Conservation (phyloP, 2,113 vertebrate genomes). For the Hippocampus mohnikei region DNA sequence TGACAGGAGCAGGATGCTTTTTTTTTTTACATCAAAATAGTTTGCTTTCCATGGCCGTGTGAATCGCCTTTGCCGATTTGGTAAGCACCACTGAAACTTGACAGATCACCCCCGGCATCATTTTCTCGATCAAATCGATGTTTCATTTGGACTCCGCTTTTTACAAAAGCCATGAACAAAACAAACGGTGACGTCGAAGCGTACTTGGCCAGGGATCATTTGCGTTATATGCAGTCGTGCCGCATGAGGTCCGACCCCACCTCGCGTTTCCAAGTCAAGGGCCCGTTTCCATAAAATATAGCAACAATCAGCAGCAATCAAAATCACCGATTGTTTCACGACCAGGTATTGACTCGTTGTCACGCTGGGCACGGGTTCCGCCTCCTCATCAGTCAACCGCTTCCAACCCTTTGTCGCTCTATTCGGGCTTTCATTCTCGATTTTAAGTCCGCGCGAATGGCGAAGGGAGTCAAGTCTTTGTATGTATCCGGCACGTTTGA, state of each 20-base stretch:
- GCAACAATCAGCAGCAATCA: neutral
- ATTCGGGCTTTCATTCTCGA: too few species aligned
- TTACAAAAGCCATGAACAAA: neutral
- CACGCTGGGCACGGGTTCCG: neutral
- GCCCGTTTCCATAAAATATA: neutral
- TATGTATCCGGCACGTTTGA: neutral
- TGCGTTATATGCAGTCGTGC: neutral
- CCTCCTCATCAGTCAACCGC: neutral
- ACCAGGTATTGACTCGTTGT: neutral
- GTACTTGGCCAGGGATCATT: neutral
- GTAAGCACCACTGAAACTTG: too few species aligned
- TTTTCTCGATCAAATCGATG: too few species aligned
- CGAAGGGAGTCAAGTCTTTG: neutral
- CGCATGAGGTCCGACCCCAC: neutral
- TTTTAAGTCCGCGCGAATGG: neutral
- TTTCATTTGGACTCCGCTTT: neutral
- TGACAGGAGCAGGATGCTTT: neutral
- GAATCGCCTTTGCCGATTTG: too few species aligned
- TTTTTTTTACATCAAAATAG: too few species aligned
- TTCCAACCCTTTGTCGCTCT: neutral
- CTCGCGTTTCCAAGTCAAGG: neutral
- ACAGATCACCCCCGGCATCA: too few species aligned
- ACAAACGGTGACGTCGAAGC: neutral
- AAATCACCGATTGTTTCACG: neutral
- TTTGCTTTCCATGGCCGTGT: too few species aligned